These are phyloP conservation scores for Ochropleura plecta DNA, from an alignment of 2,888 invertebrate genomes.

Conservation along the genomic window DNA sequence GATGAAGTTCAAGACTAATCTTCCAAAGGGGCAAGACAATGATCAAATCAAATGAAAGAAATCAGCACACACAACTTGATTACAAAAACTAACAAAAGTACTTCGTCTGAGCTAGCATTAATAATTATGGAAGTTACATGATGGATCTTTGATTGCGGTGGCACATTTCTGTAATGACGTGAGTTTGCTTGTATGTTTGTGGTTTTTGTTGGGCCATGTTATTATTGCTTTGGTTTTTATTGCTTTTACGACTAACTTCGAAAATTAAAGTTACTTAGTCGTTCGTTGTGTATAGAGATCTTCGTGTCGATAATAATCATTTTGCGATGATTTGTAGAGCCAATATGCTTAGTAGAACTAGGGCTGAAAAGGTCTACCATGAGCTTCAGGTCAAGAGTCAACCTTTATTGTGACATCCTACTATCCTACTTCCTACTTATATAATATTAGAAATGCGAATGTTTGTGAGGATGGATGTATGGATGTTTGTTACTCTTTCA, in stretches of 20 bases:
- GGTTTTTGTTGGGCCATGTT: conserved; percentile 18
- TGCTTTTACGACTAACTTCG: conserved; percentile 4
- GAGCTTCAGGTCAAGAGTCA: background rate
- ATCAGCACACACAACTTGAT: background rate
- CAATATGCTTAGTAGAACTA: background rate
- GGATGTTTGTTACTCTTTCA: too few relatives aligned
- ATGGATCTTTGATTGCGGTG: conserved; percentile 44
- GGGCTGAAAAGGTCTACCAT: background rate
- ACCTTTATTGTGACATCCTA: too few relatives aligned
- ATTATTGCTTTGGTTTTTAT: background rate
- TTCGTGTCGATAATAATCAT: background rate
- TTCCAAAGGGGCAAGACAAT: too few relatives aligned
- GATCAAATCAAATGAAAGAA: background rate
- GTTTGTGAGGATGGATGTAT: too few relatives aligned
- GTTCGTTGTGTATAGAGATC: background rate
- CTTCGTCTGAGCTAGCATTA: background rate
- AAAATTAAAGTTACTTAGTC: background rate
- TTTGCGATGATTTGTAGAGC: too few relatives aligned
- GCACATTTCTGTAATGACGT: conserved; percentile 16
- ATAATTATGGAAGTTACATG: conserved; percentile 31
- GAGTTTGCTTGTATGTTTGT: conserved; percentile 12
- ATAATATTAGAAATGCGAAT: too few relatives aligned
- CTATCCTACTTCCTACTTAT: too few relatives aligned
- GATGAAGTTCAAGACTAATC: background rate
- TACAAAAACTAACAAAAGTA: background rate